phyloP scores from a whole-genome alignment of 30 jellyfish, hydroid and myxozoan genomes.

The Nemopilema nomurai region DNA sequence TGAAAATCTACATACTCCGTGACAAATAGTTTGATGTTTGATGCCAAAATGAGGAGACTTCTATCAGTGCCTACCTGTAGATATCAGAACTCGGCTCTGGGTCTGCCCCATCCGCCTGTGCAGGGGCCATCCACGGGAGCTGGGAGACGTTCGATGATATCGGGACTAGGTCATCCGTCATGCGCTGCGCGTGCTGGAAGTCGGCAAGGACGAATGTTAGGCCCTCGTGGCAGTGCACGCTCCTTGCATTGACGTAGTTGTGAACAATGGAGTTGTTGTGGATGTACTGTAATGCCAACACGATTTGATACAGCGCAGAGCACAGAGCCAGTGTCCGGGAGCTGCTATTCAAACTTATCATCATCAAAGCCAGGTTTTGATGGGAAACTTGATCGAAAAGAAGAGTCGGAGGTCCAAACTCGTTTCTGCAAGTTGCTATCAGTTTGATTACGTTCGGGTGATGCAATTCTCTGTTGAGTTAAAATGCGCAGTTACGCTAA shows the following conservation, averaged over 20 bases:
- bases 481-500: neutral
- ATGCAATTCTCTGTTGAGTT: constrained; percentile 2
- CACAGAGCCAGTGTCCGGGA: neutral
- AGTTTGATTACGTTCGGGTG: constrained; percentile 25
- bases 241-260: constrained; percentile 43
- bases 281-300: constrained; percentile 12
- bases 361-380: constrained; percentile 9
- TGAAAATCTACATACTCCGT: no score
- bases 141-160: constrained; percentile 36
- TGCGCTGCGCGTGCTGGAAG: constrained; percentile 40
- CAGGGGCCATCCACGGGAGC: constrained; percentile 73
- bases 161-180: neutral
- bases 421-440: constrained; percentile 19
- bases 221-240: constrained; percentile 16
- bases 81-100: constrained; percentile 51
- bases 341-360: neutral
- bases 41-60: no score
- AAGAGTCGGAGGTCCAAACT: constrained; percentile 1
- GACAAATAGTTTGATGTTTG: no score
- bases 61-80: constrained; percentile 39
- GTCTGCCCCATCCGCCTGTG: constrained; percentile 48
- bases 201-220: constrained; percentile 18
- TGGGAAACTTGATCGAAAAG: constrained; percentile 19
- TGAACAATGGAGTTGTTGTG: constrained; percentile 34
- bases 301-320: neutral